These are phyloP conservation scores for Anabas testudineus DNA, from an alignment of 2,797 vertebrate genomes.

Conservation along the genomic window DNA sequence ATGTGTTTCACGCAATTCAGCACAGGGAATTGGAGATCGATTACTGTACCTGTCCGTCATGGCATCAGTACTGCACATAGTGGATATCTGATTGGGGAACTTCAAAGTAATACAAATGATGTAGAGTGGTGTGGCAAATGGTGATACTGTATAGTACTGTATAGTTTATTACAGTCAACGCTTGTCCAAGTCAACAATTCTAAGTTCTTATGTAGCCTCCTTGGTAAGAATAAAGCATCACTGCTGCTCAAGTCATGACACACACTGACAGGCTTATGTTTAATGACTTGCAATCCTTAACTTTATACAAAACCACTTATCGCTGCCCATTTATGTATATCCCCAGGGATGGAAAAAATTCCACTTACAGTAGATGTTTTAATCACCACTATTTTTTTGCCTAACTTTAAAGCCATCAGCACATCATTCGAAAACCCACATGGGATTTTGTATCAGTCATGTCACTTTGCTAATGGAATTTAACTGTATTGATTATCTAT, in stretches of 20 bases:
- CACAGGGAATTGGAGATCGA: constrained; percentile 54
- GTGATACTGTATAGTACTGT: too few relatives aligned
- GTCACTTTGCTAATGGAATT: constrained; percentile 63
- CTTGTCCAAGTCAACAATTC: too few relatives aligned
- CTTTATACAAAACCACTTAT: constrained; percentile 9
- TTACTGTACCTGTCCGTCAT: constrained; percentile 46
- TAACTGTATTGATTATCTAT: constrained; percentile 61
- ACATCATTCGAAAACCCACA: constrained; percentile 48
- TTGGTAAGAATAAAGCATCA: not conserved
- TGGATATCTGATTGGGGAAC: constrained; percentile 43
- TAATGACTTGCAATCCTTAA: constrained; percentile 13
- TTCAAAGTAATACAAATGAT: constrained; percentile 49
- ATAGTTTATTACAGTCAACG: too few relatives aligned
- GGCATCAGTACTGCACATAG: constrained; percentile 32
- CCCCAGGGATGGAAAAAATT: constrained; percentile 9
- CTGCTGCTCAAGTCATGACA: not conserved
- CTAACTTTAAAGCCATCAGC: constrained; percentile 33
- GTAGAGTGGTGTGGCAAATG: constrained; percentile 37
- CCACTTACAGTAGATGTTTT: constrained; percentile 17
- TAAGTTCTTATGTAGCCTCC: too few relatives aligned
- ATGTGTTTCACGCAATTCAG: constrained; percentile 65
- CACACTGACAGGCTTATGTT: not conserved
- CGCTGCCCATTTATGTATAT: constrained; percentile 13
- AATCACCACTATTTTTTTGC: constrained; percentile 5
- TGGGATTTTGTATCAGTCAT: constrained; percentile 42